Evolutionary conservation across 1,140 invertebrate species (phyloP).

Genomic region (Berghia stephanieae): DNA sequence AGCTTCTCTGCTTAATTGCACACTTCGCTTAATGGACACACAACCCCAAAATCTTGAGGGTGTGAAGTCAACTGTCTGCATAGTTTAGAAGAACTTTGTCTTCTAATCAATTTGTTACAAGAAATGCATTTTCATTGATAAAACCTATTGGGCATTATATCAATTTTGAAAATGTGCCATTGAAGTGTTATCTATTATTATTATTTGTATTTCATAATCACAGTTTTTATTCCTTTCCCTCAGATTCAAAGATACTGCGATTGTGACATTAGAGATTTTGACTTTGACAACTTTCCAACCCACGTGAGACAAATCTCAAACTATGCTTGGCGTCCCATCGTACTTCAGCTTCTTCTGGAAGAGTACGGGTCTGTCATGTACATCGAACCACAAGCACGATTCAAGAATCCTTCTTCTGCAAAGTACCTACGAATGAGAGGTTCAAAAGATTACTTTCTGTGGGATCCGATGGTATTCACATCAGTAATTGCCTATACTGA

Average conservation of each 20-base stretch:
- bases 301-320: constrained; percentile 45
- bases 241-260: constrained; percentile 51
- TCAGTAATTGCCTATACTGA: constrained; percentile 48
- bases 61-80: too few species aligned
- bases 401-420: constrained; percentile 43
- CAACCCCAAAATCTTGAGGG: too few species aligned
- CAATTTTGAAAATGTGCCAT: too few species aligned
- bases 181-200: too few species aligned
- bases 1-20: too few species aligned
- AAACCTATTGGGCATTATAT: too few species aligned
- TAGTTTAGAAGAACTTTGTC: too few species aligned
- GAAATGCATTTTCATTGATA: too few species aligned
- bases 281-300: constrained; percentile 40
- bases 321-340: constrained; percentile 54
- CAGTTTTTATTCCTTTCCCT: constrained; percentile 20
- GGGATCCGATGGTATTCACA: constrained; percentile 41
- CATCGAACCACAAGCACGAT: constrained; percentile 46
- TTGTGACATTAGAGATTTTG: constrained; percentile 51
- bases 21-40: too few species aligned
- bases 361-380: constrained; percentile 54
- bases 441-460: constrained; percentile 48
- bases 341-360: constrained; percentile 53
- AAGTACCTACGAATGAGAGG: constrained; percentile 45
- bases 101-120: too few species aligned
- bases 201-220: background rate